phyloP scores from a whole-genome alignment of 2,888 invertebrate species.

The Synergus gifuensis region DNA sequence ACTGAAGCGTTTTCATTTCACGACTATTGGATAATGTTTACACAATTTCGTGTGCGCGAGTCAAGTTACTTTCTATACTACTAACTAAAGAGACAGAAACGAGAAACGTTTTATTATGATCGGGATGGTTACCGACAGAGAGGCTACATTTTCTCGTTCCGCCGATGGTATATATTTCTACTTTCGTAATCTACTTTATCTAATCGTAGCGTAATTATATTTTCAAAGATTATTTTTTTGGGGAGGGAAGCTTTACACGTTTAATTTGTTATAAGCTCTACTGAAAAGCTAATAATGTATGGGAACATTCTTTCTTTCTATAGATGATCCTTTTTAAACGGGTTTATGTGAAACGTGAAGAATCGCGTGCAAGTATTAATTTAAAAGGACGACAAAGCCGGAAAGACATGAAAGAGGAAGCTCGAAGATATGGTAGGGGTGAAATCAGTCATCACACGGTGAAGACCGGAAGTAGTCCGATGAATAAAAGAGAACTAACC shows the following conservation, averaged over 20 bases:
- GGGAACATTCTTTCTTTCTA: not conserved
- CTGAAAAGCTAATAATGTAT: not conserved
- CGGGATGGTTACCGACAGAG: constrained; percentile 32
- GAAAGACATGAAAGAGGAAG: constrained; percentile 9
- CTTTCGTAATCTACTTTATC: constrained; percentile 31
- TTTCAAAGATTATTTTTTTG: not conserved
- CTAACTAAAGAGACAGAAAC: constrained; percentile 8
- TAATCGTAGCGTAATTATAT: not conserved
- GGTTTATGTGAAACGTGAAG: not conserved
- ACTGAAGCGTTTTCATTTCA: not conserved
- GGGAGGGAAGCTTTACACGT: not conserved
- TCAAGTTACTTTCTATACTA: not conserved
- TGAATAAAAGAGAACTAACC: not conserved
- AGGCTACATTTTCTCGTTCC: constrained; percentile 2
- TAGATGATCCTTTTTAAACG: not conserved
- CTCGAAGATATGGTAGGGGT: not conserved
- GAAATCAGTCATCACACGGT: constrained; percentile 4
- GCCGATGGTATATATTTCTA: constrained; percentile 35
- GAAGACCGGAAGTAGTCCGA: not conserved
- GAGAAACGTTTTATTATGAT: not conserved
- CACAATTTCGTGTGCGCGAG: not conserved
- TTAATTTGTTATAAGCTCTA: not conserved
- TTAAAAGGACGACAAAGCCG: not conserved
- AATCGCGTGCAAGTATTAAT: constrained; percentile 1
- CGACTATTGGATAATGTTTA: not conserved